Percentiles rank a stretch among this genome's conserved stretches.
phyloP scores from a whole-genome alignment of 2,113 vertebrate genomes.

The Sula dactylatra region DNA sequence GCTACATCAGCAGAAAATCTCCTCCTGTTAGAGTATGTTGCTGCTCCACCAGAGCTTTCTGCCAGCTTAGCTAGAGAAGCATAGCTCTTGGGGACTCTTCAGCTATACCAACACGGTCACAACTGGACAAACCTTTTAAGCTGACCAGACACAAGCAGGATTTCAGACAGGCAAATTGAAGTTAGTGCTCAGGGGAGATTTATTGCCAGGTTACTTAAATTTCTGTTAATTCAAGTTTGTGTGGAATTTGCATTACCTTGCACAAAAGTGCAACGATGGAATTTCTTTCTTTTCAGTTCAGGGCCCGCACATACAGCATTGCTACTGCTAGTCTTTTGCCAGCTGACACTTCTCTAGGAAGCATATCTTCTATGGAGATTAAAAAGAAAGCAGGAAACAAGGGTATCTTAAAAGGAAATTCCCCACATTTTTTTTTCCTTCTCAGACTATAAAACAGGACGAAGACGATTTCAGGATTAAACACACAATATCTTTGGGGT shows the following conservation, averaged over 20 bases:
- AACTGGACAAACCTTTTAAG: not conserved
- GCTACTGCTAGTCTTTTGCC: not conserved
- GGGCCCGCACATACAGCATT: not conserved
- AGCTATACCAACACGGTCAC: not conserved
- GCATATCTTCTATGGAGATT: not conserved
- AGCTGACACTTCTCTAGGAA: constrained; percentile 21
- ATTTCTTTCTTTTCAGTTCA: not conserved
- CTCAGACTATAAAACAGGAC: not conserved
- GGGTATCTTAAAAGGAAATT: constrained; percentile 48
- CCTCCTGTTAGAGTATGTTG: not conserved
- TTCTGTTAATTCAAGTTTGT: not conserved
- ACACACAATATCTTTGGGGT: not conserved
- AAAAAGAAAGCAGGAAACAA: constrained; percentile 19
- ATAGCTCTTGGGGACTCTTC: not conserved
- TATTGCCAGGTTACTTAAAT: not conserved
- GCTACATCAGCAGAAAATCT: not conserved
- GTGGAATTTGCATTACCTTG: not conserved
- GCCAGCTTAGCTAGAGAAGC: not conserved
- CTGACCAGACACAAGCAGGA: not conserved
- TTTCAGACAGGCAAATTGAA: not conserved
- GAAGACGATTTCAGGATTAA: not conserved
- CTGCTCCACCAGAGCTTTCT: not conserved
- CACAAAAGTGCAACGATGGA: not conserved
- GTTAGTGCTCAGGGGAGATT: not conserved
- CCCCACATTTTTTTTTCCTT: not conserved